Base-by-base conservation (phyloP, 2,113 vertebrate genomes). In the Neoarius graeffei region DNA sequence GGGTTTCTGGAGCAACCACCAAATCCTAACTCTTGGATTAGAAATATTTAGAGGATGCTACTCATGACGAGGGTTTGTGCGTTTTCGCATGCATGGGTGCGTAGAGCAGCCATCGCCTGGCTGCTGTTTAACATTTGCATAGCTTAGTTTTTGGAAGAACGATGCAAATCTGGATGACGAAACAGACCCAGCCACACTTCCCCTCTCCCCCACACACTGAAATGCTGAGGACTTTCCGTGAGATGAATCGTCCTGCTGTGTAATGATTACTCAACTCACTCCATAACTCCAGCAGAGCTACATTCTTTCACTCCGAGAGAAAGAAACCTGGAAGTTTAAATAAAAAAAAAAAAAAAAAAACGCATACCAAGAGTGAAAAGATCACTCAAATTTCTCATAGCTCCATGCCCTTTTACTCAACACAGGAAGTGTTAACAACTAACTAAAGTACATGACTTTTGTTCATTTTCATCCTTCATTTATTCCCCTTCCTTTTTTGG, bases 211-310 rank as follows among this genome's bases (percentile, higher is more conserved):
- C 52, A 59, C 52, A 80, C 42, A 86, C 81, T 42, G 84, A 79
- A 89, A 73, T 64, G 2, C 48, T 7, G 27, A 35, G 83, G 35
- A 73, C 82, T 84, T 87, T 87, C 87, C 76, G n/a, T 19, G 35
- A 82, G 20, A 88, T 4, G 4, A 59, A 14, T 81, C 83, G 54
- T 76, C n/a, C 25, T 7, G 3, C 50, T 1, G 52, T 88, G 9
- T 66, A 93, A 94, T 91, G 82, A 93, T 90, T 92, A 85, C 74
- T 87, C 60, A 0, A 81, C 81, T 57, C 82, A 42, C 67, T 83
- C 71, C 17, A 13, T 66, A 88, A 87, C 14, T 60, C 74, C 74
- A 48, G 69, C 56, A 82, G 48, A n/a, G 76, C 74, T 66, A 66
- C 42, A 6, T 50, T 59, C 25, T 56, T 25, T 74, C 6, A 30